Percentiles rank a stretch among this genome's conserved stretches.
phyloP scores from a whole-genome alignment of 2,113 vertebrate genomes.

The rabbit (Oryctolagus cuniculus) region mOryCun1.1 NC_091433.1:193565001-193565500 shows the following conservation, averaged over 20 bases:
- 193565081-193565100: neutral
- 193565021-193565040: accelerated
- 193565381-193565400: accelerated
- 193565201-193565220: accelerated
- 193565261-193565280: neutral
- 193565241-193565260: neutral
- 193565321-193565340: neutral
- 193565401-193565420: neutral
- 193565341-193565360: neutral
- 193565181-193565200: accelerated
- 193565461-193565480: neutral
- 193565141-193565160: neutral
- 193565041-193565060: neutral
- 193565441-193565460: neutral
- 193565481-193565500: neutral
- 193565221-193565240: neutral
- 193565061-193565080: neutral
- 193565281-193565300: neutral
- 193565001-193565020: neutral
- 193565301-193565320: neutral
- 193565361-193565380: neutral
- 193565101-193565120: neutral
- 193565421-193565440: neutral
- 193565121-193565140: neutral
- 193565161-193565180: neutral